phyloP scores from a whole-genome alignment of 2,113 vertebrate genomes.

The Catagonus wagneri region DNA sequence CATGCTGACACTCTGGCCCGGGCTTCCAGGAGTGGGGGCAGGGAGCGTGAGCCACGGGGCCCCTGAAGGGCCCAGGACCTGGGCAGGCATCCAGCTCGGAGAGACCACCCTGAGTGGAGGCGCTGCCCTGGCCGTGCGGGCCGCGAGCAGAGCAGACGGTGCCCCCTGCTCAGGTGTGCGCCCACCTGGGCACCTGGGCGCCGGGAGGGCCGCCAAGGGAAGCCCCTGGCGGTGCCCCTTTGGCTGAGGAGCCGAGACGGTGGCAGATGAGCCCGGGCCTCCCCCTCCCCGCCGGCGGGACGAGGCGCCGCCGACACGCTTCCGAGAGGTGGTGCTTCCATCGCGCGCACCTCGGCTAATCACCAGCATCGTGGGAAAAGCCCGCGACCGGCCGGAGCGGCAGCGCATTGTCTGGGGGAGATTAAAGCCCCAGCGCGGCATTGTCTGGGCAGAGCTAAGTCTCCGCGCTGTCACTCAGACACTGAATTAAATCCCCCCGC shows the following conservation, averaged over 20 bases:
- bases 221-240: background rate
- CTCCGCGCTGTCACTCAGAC: conserved; percentile 99
- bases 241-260: conserved; percentile 69
- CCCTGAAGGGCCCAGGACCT: background rate
- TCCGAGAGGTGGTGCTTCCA: conserved; percentile 94
- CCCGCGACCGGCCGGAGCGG: conserved; percentile 92
- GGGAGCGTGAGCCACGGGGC: rapidly evolving
- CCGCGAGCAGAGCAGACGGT: rapidly evolving
- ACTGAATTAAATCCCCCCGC: conserved; percentile 98
- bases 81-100: background rate
- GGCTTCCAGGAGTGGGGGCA: background rate
- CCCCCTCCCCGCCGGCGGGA: conserved; percentile 79
- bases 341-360: conserved; percentile 95
- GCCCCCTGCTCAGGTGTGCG: background rate
- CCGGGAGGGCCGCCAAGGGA: rapidly evolving
- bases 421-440: conserved; percentile 98
- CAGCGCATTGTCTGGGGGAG: conserved; percentile 97
- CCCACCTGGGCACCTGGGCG: background rate
- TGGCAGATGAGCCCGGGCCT: conserved; percentile 79
- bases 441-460: conserved; percentile 99
- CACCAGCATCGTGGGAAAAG: conserved; percentile 99
- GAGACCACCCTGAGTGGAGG: background rate
- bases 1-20: background rate
- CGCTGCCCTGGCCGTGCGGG: background rate
- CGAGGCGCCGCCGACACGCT: conserved; percentile 90